Percentiles rank a stretch among this genome's conserved stretches.
phyloP scores from a whole-genome alignment of 2,888 invertebrate species.

The Rotaria macrura region DNA sequence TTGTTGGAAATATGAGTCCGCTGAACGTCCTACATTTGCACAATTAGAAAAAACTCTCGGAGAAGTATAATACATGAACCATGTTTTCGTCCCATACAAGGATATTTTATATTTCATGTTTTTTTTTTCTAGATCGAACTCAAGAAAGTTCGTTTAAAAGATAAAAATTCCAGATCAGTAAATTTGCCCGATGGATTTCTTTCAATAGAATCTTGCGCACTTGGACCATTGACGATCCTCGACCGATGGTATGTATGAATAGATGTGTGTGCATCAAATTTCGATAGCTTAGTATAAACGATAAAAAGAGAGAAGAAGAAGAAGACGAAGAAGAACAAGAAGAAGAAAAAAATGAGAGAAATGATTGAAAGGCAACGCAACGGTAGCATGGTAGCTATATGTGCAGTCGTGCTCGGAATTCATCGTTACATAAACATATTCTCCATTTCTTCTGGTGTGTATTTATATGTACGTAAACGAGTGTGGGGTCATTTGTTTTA shows the following conservation, averaged over 20 bases:
- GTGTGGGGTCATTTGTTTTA: conserved; percentile 2
- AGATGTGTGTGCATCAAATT: neutral
- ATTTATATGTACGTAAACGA: neutral
- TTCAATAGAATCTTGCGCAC: neutral
- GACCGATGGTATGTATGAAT: neutral
- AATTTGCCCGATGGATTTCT: neutral
- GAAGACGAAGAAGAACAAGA: neutral
- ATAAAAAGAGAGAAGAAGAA: neutral
- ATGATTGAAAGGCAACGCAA: conserved; percentile 3
- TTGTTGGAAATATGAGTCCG: neutral
- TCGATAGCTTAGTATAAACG: neutral
- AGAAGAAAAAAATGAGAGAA: conserved; percentile 10
- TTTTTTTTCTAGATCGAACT: neutral
- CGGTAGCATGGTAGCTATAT: neutral
- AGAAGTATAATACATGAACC: neutral
- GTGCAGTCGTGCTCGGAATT: neutral
- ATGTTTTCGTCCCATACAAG: neutral
- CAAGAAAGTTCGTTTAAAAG: neutral
- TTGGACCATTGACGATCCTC: neutral
- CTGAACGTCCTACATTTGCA: neutral
- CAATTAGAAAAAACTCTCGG: neutral
- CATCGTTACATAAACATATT: conserved; percentile 13
- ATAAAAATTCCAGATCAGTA: neutral
- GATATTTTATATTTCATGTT: neutral
- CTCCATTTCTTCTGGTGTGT: neutral